These are phyloP conservation scores for Proisotoma minuta DNA, from an alignment of 2,888 invertebrate species.

Conservation along the genomic window DNA sequence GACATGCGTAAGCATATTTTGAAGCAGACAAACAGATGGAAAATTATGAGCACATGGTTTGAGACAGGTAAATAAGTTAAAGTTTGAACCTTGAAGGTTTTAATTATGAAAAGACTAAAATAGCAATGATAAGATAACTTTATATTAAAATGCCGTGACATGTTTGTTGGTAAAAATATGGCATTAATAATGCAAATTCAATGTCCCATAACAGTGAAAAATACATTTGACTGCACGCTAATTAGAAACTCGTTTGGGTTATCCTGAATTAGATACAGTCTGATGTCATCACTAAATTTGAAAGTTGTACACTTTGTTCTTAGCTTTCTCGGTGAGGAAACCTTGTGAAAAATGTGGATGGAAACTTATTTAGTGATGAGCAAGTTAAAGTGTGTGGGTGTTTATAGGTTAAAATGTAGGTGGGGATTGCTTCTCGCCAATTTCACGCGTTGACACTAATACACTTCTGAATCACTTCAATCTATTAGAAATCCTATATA, in stretches of 20 bases:
- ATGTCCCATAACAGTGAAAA: constrained; percentile 4
- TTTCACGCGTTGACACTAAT: too few species aligned
- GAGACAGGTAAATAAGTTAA: neutral
- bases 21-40: neutral
- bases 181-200: neutral
- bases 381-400: constrained; percentile 1
- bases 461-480: too few species aligned
- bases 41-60: neutral
- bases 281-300: constrained; percentile 11
- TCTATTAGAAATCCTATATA: too few species aligned
- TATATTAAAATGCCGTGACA: too few species aligned
- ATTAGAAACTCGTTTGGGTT: constrained; percentile 10
- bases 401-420: constrained; percentile 13
- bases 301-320: neutral
- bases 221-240: constrained; percentile 4
- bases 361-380: neutral
- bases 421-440: too few species aligned
- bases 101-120: too few species aligned
- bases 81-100: neutral
- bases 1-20: too few species aligned
- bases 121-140: too few species aligned
- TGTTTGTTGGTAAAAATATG: too few species aligned
- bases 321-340: neutral
- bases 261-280: too few species aligned
- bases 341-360: neutral